Evolutionary conservation across 2,113 vertebrate species (phyloP), one percentile per base, ranked within the genome.

Genomic region (Nesoenas mayeri): DNA sequence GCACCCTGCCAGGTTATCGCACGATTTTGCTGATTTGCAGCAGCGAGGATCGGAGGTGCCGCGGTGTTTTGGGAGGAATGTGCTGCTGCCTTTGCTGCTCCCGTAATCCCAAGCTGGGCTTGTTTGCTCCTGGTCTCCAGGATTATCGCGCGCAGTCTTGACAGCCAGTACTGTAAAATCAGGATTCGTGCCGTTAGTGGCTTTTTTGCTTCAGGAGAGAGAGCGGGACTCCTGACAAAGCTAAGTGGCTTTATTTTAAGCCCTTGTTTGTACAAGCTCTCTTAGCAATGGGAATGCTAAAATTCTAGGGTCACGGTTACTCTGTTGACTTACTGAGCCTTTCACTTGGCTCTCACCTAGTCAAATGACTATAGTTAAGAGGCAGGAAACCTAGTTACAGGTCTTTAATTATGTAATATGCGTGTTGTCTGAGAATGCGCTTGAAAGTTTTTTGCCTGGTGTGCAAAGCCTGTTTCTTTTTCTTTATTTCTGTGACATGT

Each of bases 161-260:
- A 93, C 82, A 94, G 91, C 88, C 67, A 78, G 75, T 64, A 50
- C 73, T 81, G 72, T 80, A 90, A 90, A 96, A 88, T 66, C 82
- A 95, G 28, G 78, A 83, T 94, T 95, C 56, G 64, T 91, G 65
- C 44, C 73, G 51, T 82, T 83, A 69, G 79, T 86, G 88, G 85
- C 69, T 90, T 95, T 90, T 58, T 72, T 85, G 16, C 93, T 91
- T 90, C 34, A 88, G 79, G 85, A 90, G 83, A 78, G 71, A 85
- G 79, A 90, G 93, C 8, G 38, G 4, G 28, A 71, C 57, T 96
- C 94, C 60, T 83, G 82, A 90, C 92, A 90, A 80, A 94, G 72
- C 79, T 90, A 84, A 95, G 95, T 96, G 90, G 91, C 88, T 96
- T 94, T 97, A 95, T 96, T 97, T 96, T 96, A 97, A 96, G 90